Conservation (phyloP, 1,140 invertebrate genomes). For the Pseudomyrmex dendroicus region DNA sequence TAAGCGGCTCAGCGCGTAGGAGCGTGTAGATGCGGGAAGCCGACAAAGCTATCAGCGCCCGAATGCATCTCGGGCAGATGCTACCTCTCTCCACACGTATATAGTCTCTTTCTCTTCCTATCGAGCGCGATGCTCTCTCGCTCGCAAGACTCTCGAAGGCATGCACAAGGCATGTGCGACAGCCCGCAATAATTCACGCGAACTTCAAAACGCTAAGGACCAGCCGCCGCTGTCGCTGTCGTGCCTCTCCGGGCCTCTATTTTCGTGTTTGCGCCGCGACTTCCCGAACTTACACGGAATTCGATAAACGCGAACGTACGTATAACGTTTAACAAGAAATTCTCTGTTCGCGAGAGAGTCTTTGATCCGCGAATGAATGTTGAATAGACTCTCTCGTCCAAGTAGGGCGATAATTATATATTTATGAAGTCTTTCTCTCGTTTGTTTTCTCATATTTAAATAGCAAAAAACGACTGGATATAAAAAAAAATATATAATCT, state of each 20-base stretch:
- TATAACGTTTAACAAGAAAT: too few relatives aligned
- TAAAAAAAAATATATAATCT: too few relatives aligned
- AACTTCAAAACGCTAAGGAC: constrained; percentile 59
- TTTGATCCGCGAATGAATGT: too few relatives aligned
- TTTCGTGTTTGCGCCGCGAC: constrained; percentile 32
- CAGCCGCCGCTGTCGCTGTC: constrained; percentile 5
- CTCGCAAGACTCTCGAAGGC: constrained; percentile 64
- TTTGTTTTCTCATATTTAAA: too few relatives aligned
- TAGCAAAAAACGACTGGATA: too few relatives aligned
- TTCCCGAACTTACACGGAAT: neutral
- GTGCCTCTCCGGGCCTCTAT: neutral
- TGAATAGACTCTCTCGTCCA: too few relatives aligned
- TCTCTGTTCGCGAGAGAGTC: too few relatives aligned
- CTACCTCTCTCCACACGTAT: constrained; percentile 55
- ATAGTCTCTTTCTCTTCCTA: neutral
- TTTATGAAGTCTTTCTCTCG: too few relatives aligned
- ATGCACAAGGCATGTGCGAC: constrained; percentile 61
- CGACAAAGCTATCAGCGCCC: constrained; percentile 76
- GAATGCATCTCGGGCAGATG: constrained; percentile 71
- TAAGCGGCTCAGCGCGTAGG: constrained; percentile 73
- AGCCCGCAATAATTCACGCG: constrained; percentile 68
- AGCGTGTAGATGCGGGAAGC: constrained; percentile 72
- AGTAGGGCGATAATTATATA: too few relatives aligned
- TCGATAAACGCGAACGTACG: too few relatives aligned
- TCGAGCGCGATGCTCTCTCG: neutral